These are phyloP conservation scores for Lathamus discolor DNA, from an alignment of 2,113 vertebrate species.

Conservation along the genomic window DNA sequence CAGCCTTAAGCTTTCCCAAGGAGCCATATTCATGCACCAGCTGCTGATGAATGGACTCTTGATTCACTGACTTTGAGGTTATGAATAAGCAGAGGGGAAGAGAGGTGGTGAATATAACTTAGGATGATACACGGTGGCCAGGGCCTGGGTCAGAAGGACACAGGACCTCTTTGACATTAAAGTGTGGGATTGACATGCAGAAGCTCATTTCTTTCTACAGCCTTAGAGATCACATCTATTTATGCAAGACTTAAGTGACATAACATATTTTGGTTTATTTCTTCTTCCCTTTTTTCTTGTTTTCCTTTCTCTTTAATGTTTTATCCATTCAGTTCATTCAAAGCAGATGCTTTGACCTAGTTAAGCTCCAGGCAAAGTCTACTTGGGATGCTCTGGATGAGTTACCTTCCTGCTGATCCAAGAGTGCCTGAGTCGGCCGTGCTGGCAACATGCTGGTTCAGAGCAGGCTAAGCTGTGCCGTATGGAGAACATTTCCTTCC, in stretches of 20 bases:
- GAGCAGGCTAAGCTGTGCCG: not conserved
- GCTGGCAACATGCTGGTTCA: rapidly evolving
- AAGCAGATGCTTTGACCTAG: not conserved
- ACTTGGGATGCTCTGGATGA: not conserved
- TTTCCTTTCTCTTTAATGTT: not conserved
- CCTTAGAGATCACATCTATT: not conserved
- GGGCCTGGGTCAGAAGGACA: not conserved
- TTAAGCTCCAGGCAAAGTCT: not conserved
- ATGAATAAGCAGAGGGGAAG: not conserved
- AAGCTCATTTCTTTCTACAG: not conserved
- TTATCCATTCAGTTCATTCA: not conserved
- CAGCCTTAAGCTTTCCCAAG: not conserved
- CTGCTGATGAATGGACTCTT: not conserved
- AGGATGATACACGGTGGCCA: not conserved
- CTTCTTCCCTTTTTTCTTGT: not conserved
- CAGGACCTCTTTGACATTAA: not conserved
- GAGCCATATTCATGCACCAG: not conserved
- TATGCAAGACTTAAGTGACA: not conserved
- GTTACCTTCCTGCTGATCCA: not conserved
- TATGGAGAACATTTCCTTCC: not conserved
- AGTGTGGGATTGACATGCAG: not conserved
- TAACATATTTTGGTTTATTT: not conserved
- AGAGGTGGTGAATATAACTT: not conserved
- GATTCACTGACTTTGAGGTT: not conserved
- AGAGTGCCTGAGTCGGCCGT: not conserved